phyloP scores from a whole-genome alignment of 2,113 vertebrate species.

The Lagopus leucura region DNA sequence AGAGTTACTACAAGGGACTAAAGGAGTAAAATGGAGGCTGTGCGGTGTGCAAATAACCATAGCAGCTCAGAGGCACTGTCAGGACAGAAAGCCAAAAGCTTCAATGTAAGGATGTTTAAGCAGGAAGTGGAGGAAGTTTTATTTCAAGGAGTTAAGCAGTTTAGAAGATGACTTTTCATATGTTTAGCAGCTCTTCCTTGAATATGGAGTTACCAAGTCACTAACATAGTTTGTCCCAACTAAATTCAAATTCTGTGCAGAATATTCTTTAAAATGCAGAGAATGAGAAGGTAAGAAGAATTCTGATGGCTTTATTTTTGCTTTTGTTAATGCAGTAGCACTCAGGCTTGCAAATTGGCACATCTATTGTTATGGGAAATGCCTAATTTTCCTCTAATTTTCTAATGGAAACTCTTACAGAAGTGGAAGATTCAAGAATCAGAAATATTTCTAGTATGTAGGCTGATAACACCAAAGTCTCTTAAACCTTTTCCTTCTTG shows the following conservation, averaged over 20 bases:
- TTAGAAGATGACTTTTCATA: background rate
- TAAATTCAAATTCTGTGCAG: background rate
- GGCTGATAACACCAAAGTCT: background rate
- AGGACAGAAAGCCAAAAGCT: background rate
- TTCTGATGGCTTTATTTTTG: background rate
- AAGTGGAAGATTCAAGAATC: background rate
- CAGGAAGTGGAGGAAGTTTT: background rate
- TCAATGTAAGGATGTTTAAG: background rate
- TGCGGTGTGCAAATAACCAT: background rate
- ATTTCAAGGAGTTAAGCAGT: background rate
- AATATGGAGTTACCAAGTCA: background rate
- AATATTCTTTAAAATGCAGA: background rate
- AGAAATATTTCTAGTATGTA: background rate
- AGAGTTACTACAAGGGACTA: background rate
- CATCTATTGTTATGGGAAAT: background rate
- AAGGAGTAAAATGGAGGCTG: background rate
- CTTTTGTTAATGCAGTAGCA: background rate
- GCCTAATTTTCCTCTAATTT: background rate
- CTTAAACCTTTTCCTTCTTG: background rate
- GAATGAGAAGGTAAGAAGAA: background rate
- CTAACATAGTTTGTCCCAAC: background rate
- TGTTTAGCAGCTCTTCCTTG: background rate
- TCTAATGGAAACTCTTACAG: background rate
- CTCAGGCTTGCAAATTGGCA: background rate
- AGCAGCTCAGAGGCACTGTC: background rate